These are phyloP conservation scores for Fissipunctia ypsillon DNA, from an alignment of 2,888 invertebrate genomes.

Conservation along the genomic window DNA sequence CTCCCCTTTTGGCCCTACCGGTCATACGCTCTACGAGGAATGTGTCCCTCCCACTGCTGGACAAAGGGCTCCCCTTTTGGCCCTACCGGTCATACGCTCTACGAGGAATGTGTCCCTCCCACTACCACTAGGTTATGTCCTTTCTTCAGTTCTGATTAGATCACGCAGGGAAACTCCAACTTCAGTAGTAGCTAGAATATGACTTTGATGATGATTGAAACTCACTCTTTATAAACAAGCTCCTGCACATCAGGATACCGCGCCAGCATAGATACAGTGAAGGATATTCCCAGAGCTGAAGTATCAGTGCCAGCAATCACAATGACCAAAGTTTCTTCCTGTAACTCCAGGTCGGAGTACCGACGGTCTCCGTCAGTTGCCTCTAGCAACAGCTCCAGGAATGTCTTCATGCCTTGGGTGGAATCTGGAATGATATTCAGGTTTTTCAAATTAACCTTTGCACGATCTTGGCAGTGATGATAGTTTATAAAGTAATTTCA, in stretches of 20 bases:
- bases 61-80: not conserved
- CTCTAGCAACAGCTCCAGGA: conserved; percentile 75
- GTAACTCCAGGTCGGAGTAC: conserved; percentile 70
- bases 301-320: conserved; percentile 79
- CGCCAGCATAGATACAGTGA: conserved; percentile 71
- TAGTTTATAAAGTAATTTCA: too few species aligned
- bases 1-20: not conserved
- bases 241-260: conserved; percentile 73
- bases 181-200: not conserved
- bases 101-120: too few species aligned
- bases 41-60: not conserved
- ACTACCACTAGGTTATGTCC: too few species aligned
- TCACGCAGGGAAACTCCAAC: not conserved
- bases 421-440: conserved; percentile 21
- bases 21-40: not conserved
- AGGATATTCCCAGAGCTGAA: conserved; percentile 73
- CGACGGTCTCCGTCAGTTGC: conserved; percentile 62
- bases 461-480: too few species aligned
- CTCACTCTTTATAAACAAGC: conserved; percentile 74
- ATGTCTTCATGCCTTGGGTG: conserved; percentile 55
- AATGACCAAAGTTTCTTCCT: conserved; percentile 76
- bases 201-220: not conserved
- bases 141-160: not conserved
- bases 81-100: not conserved
- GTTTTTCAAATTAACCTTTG: not conserved